Evolutionary conservation across 2,888 invertebrate genomes (phyloP).

Genomic region (Lasioglossum leucozonium): DNA sequence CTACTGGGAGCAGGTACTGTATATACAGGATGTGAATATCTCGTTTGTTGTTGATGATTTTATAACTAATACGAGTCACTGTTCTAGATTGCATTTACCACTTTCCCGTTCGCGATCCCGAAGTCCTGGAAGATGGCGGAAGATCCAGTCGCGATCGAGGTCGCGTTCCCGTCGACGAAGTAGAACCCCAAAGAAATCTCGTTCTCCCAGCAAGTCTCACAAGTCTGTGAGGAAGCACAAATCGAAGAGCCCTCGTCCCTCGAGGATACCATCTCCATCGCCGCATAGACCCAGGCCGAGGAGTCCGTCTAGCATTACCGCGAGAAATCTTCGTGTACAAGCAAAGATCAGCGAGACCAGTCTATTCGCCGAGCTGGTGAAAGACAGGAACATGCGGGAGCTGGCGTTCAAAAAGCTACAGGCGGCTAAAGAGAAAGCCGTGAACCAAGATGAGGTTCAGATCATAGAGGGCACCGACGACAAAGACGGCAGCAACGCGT

Average conservation of each 20-base stretch:
- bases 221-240: slow-evolving; percentile 85
- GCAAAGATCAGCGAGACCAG: slow-evolving; percentile 95
- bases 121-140: slow-evolving; percentile 86
- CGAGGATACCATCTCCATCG: slow-evolving; percentile 83
- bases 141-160: slow-evolving; percentile 85
- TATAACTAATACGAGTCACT: neutral
- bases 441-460: slow-evolving; percentile 82
- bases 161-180: slow-evolving; percentile 84
- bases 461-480: slow-evolving; percentile 82
- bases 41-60: neutral
- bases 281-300: slow-evolving; percentile 78
- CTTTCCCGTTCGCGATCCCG: slow-evolving; percentile 86
- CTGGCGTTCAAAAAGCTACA: slow-evolving; percentile 90
- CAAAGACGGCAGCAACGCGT: slow-evolving; percentile 78
- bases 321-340: slow-evolving; percentile 82
- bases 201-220: slow-evolving; percentile 84
- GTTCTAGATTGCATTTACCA: slow-evolving; percentile 75
- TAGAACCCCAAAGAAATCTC: slow-evolving; percentile 84
- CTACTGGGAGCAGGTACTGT: slow-evolving; percentile 77
- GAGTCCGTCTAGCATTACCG: slow-evolving; percentile 80
- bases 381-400: slow-evolving; percentile 93
- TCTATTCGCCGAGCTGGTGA: slow-evolving; percentile 95
- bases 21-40: neutral
- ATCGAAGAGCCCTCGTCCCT: slow-evolving; percentile 85
- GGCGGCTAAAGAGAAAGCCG: slow-evolving; percentile 88